Percentiles rank a stretch among this genome's conserved stretches.
Conservation (phyloP, 2,797 vertebrate genomes). For the Dendrocincla tyrannina region DNA sequence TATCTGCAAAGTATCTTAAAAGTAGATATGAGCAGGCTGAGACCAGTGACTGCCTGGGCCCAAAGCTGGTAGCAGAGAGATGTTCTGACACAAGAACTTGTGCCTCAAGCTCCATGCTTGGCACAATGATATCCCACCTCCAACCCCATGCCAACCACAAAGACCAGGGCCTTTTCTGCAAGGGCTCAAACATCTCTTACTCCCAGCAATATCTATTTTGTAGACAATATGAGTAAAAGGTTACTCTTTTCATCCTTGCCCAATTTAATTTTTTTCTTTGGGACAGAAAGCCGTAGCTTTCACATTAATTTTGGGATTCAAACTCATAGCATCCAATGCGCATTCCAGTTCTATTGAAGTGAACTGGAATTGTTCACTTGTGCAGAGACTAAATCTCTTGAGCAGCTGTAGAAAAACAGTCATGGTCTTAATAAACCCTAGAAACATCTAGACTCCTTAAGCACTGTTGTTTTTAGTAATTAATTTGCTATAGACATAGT, state of each 20-base stretch:
- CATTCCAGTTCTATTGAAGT: not conserved
- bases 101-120: fast-evolving
- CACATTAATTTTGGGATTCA: not conserved
- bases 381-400: not conserved
- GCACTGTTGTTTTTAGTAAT: not conserved
- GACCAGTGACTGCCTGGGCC: not conserved
- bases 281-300: not conserved
- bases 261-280: not conserved
- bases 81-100: fast-evolving
- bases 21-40: not conserved
- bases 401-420: not conserved
- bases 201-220: not conserved
- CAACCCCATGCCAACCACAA: not conserved
- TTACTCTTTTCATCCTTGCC: not conserved
- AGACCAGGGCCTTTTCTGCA: not conserved
- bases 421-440: not conserved
- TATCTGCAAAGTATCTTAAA: not conserved
- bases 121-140: not conserved
- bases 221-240: not conserved
- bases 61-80: not conserved
- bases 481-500: constrained; percentile 28
- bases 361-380: not conserved
- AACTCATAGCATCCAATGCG: not conserved
- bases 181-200: not conserved
- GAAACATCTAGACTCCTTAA: not conserved